Evolutionary conservation across 2,888 invertebrate species (phyloP), one percentile per base, ranked within the genome.

Genomic region (Anodontia alba): DNA sequence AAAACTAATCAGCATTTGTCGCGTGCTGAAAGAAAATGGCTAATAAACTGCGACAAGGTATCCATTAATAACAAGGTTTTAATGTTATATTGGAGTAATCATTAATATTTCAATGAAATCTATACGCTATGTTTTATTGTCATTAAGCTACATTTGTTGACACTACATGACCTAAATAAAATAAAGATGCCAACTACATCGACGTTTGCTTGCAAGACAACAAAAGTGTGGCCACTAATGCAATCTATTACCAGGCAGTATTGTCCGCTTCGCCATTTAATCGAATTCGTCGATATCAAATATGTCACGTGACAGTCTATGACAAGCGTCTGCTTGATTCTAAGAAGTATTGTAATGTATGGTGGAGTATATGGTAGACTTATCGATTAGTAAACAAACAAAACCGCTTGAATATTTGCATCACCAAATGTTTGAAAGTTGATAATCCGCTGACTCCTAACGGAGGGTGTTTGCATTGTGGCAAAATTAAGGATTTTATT

Each of bases 291-390:
- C 54, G 54, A 54, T 54, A 54, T 26, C 54, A 54, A 54, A 62
- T 20, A 8, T 33, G 42, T 31, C 75, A 75, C 68, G 54, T 75
- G 75, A 75, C 36, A 49, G 33, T 31, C 29, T 36, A 54, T 51
- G 62, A 54, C 76, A 70, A 57, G 69, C 42, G 8, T 38, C 57
- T 57, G 57, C 23, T 31, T 70, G 69, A 10, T 57, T 42, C 17
- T 26, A 33, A 69, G 54, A 69, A 26, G 38, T 51, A 33, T 75
- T 75, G 68, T 23, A 49, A 43, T 67, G 66, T 67, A 67, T 67
- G 66, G 46, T 74, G 49, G 46, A 46, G 20, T 49, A 46, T 46
- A 46, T 46, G 46, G 46, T 20, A 17, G n/a, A 38, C 5, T 20
- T 17, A 46, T 46, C 20, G 46, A 46, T 20, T 46, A 17, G n/a